A percentile compares a stretch with the other conserved stretches of the same genome.
Evolutionary conservation across 2,113 vertebrate genomes (phyloP).

Genomic region (Aegypius monachus): DNA sequence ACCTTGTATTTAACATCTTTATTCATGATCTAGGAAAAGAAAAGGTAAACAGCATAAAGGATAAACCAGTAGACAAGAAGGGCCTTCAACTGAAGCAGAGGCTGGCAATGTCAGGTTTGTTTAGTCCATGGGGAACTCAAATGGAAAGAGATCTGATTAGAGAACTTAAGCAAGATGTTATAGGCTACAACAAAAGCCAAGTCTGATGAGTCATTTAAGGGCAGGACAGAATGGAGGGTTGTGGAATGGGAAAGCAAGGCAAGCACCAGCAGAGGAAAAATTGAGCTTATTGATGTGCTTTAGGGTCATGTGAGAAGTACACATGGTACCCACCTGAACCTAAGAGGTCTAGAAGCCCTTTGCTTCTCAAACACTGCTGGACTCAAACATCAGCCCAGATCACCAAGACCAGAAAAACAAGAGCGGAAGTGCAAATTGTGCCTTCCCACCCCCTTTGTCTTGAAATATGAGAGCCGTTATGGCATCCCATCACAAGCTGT

Average conservation of each 20-base stretch:
- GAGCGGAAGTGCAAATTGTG: background rate
- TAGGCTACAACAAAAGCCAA: background rate
- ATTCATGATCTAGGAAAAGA: background rate
- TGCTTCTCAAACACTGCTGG: background rate
- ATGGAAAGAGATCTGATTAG: background rate
- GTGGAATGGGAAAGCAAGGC: background rate
- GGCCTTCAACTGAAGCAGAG: background rate
- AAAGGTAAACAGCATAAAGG: background rate
- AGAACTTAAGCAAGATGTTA: background rate
- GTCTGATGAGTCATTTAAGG: background rate
- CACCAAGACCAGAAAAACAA: background rate
- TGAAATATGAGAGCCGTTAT: background rate
- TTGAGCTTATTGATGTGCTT: background rate
- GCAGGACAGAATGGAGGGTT: background rate
- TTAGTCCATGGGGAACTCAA: background rate
- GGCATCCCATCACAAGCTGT: background rate
- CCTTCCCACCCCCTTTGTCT: background rate
- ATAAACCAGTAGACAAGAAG: background rate
- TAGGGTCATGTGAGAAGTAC: background rate
- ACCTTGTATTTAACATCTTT: conserved; percentile 3
- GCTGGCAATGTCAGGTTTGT: background rate
- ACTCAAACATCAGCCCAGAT: background rate
- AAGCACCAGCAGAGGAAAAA: background rate
- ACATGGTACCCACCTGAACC: background rate
- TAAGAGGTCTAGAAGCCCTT: background rate